A percentile compares a stretch with the other conserved stretches of the same genome.
Evolutionary conservation across 1,140 invertebrate species (phyloP).

Genomic region (Magallana angulata): DNA sequence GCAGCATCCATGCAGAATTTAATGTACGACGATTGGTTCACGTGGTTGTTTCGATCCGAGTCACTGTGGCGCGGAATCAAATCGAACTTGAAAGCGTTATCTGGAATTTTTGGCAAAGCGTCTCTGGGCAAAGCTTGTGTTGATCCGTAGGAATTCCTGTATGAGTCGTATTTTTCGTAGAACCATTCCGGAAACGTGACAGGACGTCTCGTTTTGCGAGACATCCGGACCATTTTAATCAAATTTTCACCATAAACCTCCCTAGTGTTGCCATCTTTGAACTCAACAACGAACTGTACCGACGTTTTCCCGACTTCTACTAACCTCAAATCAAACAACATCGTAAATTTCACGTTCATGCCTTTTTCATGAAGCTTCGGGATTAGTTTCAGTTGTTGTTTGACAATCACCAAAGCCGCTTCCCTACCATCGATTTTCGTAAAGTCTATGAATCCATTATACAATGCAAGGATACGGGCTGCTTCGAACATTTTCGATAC

Average conservation of each 20-base stretch:
- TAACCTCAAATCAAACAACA: conserved; percentile 42
- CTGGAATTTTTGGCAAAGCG: conserved; percentile 15
- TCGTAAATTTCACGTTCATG: conserved; percentile 11
- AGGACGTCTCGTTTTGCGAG: conserved; percentile 42
- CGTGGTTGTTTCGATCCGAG: conserved; percentile 45
- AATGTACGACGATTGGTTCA: conserved; percentile 45
- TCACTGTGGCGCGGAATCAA: conserved; percentile 31
- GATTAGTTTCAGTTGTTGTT: conserved; percentile 40
- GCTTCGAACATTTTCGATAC: conserved; percentile 48
- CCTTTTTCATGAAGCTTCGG: conserved; percentile 41
- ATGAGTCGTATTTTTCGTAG: conserved; percentile 32
- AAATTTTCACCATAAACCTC: conserved; percentile 40
- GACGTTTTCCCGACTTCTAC: conserved; percentile 47
- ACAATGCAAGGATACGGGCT: conserved; percentile 20
- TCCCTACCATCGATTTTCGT: conserved; percentile 8
- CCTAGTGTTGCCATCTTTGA: conserved; percentile 44
- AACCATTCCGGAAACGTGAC: conserved; percentile 49
- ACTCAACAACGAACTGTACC: neutral
- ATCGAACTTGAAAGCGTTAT: conserved; percentile 13
- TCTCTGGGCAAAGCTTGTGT: neutral
- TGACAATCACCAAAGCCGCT: conserved; percentile 42
- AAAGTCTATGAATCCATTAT: conserved; percentile 34
- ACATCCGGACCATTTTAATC: conserved; percentile 45
- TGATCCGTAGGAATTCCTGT: neutral
- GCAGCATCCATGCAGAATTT: conserved; percentile 49